Base-by-base conservation (phyloP, 2,888 invertebrate species). In the Ditula angustiorana region DNA sequence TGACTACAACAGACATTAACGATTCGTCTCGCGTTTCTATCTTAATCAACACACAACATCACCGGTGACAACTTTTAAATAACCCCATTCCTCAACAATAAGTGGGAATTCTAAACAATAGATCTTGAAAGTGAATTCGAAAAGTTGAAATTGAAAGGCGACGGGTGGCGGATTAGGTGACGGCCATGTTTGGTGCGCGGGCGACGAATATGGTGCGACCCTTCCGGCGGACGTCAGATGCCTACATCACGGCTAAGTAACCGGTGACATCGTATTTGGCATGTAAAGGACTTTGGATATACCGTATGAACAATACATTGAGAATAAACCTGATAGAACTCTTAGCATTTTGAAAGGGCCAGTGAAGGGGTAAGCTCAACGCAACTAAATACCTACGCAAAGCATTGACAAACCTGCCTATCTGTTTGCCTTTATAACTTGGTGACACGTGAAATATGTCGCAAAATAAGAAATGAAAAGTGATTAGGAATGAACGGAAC, bases 11-110 rank as follows among this genome's bases (percentile, higher is more conserved):
- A 73, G 71, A 71, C 52, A 87, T 89, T 87, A 87, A 73, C 72
- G 78, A 91, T 92, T 92, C 90, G 90, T 86, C 80, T 78, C 87
- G 81, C 87, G 81, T 80, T 74, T 72, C 69, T 44, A 53, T 37
- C n/a, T 46, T 16, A 21, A 30, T 73, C 11, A 60, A 55, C 37
- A 41, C 41, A n/a, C n/a, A 33, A 37, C 35, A 13, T 7, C 35
- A 73, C 77, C 78, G 74, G 76, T 74, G 81, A 81, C 76, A 77
- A 75, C 71, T 71, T 68, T 60, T 30, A 19, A 19, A 35, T 30
- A 61, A 60, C 33, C 62, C 37, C 53, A 66, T 66, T 65, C 64
- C 58, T 62, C 35, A 65, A 71, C 71, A 70, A 71, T 71, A 66
- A 70, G 70, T 74, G 73, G 65, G 71, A 73, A 71, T 68, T 67